phyloP scores from a whole-genome alignment of 2,113 vertebrate species.

The Hoplias malabaricus region DNA sequence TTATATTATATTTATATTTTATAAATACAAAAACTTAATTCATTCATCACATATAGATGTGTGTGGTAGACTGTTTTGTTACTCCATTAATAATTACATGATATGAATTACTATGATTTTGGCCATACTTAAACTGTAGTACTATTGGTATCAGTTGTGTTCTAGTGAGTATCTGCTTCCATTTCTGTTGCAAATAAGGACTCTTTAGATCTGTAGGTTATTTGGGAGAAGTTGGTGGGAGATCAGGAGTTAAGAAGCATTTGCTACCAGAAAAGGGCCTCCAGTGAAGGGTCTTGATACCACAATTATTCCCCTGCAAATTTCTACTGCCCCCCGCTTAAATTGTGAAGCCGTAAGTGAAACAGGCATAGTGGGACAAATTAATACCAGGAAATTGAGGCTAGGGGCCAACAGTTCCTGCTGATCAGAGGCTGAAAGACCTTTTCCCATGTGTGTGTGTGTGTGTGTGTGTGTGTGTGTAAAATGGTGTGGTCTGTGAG shows the following conservation, averaged over 20 bases:
- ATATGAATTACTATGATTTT: no score
- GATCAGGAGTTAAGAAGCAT: not conserved
- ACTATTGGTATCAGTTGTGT: no score
- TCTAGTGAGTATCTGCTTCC: no score
- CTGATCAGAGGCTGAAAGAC: not conserved
- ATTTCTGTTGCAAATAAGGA: not conserved
- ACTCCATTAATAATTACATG: no score
- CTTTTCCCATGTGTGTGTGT: not conserved
- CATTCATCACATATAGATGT: not conserved
- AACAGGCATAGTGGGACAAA: not conserved
- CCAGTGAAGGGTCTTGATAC: not conserved
- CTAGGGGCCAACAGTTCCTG: not conserved
- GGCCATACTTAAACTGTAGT: no score
- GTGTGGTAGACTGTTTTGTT: no score
- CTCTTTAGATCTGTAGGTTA: not conserved
- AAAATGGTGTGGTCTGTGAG: not conserved
- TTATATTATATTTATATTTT: not conserved
- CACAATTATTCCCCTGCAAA: not conserved
- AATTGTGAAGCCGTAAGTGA: not conserved
- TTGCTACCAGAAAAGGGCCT: not conserved
- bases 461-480: not conserved
- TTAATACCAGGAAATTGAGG: not conserved
- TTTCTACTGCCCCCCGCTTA: not conserved
- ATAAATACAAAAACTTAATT: not conserved
- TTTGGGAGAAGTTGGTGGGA: not conserved